Evolutionary conservation across 2,113 vertebrate species (phyloP).

Genomic region (Gracilinanus agilis): DNA sequence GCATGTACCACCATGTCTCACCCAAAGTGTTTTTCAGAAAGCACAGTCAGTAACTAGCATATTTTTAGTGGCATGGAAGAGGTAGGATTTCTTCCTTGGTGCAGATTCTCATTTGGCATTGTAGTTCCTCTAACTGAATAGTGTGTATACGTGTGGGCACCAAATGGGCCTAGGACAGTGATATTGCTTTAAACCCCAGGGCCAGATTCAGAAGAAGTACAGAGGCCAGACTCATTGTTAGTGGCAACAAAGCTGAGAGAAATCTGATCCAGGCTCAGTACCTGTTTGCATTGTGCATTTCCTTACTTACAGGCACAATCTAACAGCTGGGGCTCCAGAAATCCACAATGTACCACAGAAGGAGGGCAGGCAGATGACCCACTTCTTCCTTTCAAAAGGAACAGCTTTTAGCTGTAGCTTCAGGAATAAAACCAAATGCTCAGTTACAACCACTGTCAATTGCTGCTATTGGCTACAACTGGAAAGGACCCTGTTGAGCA

Average conservation of each 20-base stretch:
- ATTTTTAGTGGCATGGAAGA: background rate
- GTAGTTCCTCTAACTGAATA: background rate
- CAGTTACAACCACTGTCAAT: conserved; percentile 74
- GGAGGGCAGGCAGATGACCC: conserved; percentile 89
- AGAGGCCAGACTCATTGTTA: conserved; percentile 79
- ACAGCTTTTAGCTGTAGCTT: conserved; percentile 86
- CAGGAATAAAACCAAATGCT: conserved; percentile 86
- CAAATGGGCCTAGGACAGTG: background rate
- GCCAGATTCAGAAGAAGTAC: conserved; percentile 10
- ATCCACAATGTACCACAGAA: conserved; percentile 81
- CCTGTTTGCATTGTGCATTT: conserved; percentile 84
- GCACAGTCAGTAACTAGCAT: background rate
- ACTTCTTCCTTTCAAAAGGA: conserved; percentile 78
- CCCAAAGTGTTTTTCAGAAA: background rate
- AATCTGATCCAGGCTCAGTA: conserved; percentile 83
- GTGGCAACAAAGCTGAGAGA: conserved; percentile 83
- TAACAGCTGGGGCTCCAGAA: conserved; percentile 85
- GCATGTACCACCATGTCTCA: background rate
- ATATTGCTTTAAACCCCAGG: background rate
- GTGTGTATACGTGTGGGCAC: accelerated
- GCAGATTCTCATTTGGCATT: background rate
- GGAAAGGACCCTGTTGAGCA: background rate
- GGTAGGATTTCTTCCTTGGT: background rate
- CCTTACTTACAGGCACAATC: conserved; percentile 83
- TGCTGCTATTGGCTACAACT: background rate